phyloP scores from a whole-genome alignment of 1,140 invertebrate species.

The Scaptomyza pallida region DNA sequence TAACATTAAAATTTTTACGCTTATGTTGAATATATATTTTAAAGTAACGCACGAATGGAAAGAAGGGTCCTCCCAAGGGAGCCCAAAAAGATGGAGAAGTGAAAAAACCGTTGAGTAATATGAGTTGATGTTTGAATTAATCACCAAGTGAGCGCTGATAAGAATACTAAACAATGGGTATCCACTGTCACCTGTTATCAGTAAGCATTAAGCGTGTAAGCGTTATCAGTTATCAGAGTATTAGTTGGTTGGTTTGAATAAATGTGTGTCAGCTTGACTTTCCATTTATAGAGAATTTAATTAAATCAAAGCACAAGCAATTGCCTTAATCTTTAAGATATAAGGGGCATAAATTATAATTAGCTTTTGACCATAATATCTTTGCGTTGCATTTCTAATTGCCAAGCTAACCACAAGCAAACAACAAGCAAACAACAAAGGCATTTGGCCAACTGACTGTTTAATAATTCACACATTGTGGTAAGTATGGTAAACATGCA shows the following conservation, averaged over 20 bases:
- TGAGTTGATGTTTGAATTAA: slow-evolving; percentile 32
- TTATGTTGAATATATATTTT: slow-evolving; percentile 4
- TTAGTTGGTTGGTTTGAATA: neutral
- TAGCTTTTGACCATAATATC: neutral
- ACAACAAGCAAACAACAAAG: slow-evolving; percentile 15
- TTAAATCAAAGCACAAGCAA: neutral
- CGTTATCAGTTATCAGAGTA: slow-evolving; percentile 14
- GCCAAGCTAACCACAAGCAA: slow-evolving; percentile 18
- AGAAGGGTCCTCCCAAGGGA: neutral
- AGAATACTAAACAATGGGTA: slow-evolving; percentile 33
- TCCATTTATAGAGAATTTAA: neutral
- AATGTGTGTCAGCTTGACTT: neutral
- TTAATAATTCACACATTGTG: slow-evolving; percentile 67
- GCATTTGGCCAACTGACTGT: slow-evolving; percentile 27
- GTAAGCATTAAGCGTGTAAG: too few species aligned
- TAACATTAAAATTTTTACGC: slow-evolving; percentile 21
- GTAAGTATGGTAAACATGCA: slow-evolving; percentile 33
- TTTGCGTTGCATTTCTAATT: slow-evolving; percentile 48
- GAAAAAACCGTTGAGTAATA: neutral
- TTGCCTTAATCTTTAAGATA: neutral
- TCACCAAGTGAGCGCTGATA: slow-evolving; percentile 31
- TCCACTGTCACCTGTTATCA: slow-evolving; percentile 24
- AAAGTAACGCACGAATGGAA: neutral
- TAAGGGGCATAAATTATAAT: neutral
- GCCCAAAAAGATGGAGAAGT: neutral